Evolutionary conservation across 2,888 invertebrate species (phyloP), one percentile per base, ranked within the genome.

Genomic region (Gerosis bhagava): DNA sequence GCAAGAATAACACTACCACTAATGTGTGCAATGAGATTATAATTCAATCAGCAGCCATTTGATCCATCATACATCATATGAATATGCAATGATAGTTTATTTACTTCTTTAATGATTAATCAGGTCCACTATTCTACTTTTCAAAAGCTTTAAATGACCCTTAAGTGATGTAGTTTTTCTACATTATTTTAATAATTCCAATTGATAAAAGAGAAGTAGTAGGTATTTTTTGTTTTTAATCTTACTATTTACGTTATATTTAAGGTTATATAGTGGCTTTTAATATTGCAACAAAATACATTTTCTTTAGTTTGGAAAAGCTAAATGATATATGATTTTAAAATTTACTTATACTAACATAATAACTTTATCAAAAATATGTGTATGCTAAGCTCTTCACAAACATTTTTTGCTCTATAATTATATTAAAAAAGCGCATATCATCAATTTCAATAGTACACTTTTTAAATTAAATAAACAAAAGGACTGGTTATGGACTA

Each of bases 1-100:
- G 60, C 56, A 57, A 57, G 56, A 59, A 39, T 40, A 22, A 37
- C 31, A 48, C 7, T 29, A 15, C 34, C 48, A 42, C 35, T 34
- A 34, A 35, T 15, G 35, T 35, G 34, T 28, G 32, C 41, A 48
- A 29, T 24, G 36, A 34, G 39, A 46, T 45, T 39, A 40, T 19
- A 31, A 32, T 24, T 12, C 24, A 17, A 34, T 22, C 29, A 29
- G 26, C 4, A 4, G 3, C n/a, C 22, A 24, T 21, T 17, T 10
- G 7, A 12, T 16, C 15, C n/a, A 22, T 7, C 21, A 43, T 34
- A 42, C 34, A 17, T 25, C 1, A 16, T 10, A 39, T n/a, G n/a
- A n/a, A n/a, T n/a, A n/a, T n/a, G n/a, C 19, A 29, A 39, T 37
- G 36, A 16, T 7, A 37, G 15, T 16, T 16, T 16, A 37, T 13